Conservation (phyloP, 2,113 vertebrate species). For the Sorex fumeus region DNA sequence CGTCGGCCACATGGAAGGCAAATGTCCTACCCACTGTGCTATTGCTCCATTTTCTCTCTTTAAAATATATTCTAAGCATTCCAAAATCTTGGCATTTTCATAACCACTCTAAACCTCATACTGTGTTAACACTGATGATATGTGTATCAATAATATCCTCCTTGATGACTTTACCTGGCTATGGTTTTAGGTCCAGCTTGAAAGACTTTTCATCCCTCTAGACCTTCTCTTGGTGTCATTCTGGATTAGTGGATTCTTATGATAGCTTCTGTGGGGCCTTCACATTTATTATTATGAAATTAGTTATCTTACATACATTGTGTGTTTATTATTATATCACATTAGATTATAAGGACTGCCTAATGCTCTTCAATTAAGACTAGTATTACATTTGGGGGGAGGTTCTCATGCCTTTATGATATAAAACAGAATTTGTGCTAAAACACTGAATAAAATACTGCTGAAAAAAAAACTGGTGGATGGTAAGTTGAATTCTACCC, state of each 20-base stretch:
- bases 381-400: not conserved
- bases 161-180: not conserved
- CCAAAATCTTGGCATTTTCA: not conserved
- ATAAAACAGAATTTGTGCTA: not conserved
- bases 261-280: not conserved
- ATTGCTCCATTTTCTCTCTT: slow-evolving; percentile 10
- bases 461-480: not conserved
- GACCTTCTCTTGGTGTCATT: not conserved
- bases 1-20: too few relatives aligned
- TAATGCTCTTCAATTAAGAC: not conserved
- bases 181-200: not conserved
- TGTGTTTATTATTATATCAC: slow-evolving; percentile 29
- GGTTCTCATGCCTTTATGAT: not conserved
- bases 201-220: not conserved
- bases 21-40: too few relatives aligned
- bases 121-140: not conserved
- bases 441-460: not conserved
- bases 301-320: not conserved
- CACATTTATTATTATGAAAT: not conserved
- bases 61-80: not conserved
- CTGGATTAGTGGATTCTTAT: not conserved
- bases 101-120: not conserved
- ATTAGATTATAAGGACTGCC: not conserved
- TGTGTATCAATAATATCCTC: not conserved
- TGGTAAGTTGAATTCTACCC: not conserved